These are phyloP conservation scores for Amia ocellicauda DNA, from an alignment of 2,113 vertebrate genomes.

Conservation along the genomic window DNA sequence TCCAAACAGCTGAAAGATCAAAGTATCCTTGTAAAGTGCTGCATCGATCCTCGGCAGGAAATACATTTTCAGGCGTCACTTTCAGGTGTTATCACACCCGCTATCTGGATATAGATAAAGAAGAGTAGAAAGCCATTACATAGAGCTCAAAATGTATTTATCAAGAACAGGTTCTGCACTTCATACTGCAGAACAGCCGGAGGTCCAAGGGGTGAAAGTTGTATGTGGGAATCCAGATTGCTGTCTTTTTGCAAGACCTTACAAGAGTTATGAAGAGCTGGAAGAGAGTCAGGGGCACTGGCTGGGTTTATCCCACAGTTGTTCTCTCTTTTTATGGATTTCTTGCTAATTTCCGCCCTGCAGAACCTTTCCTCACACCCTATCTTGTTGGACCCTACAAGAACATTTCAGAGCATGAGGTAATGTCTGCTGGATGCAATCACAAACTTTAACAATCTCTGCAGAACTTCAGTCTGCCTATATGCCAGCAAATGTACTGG, in stretches of 20 bases:
- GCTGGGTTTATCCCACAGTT: slow-evolving; percentile 54
- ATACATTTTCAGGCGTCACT: too few species aligned
- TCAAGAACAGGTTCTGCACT: not conserved
- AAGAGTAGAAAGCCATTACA: not conserved
- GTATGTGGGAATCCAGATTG: not conserved
- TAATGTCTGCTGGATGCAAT: not conserved
- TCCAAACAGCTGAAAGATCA: not conserved
- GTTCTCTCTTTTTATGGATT: slow-evolving; percentile 62
- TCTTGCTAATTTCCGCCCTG: slow-evolving; percentile 59
- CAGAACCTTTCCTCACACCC: slow-evolving; percentile 63
- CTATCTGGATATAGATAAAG: too few species aligned
- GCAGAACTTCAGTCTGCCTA: too few species aligned
- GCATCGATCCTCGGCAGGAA: too few species aligned
- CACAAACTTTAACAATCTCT: not conserved
- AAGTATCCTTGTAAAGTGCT: not conserved
- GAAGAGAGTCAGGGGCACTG: slow-evolving; percentile 20
- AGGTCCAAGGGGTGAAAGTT: too few species aligned
- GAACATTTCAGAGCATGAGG: slow-evolving; percentile 56
- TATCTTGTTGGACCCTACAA: slow-evolving; percentile 63
- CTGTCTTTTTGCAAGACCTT: not conserved
- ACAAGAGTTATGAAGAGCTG: slow-evolving; percentile 21
- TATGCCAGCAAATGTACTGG: too few species aligned
- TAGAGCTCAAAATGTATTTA: not conserved
- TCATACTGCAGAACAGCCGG: not conserved
- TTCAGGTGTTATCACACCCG: too few species aligned